Base-by-base conservation (phyloP, 2,888 invertebrate genomes). In the Pyrrhosoma nymphula region DNA sequence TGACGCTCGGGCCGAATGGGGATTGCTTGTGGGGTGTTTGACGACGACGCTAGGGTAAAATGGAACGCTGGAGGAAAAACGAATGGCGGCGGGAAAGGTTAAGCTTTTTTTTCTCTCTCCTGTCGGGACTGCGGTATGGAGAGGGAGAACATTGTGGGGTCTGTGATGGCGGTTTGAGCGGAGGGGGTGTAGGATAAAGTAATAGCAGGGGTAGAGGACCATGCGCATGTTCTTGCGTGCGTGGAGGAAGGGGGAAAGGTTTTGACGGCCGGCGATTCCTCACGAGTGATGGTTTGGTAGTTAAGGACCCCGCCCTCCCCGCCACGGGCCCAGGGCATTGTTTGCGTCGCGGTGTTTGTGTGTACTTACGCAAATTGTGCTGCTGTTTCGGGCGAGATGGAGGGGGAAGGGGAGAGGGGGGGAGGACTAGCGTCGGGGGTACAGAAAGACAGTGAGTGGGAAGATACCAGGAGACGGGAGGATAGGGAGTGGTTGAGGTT, bases 321-420 rank as follows among this genome's bases (percentile, higher is more conserved):
- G 20, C 16, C 60, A 60, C 20, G 90, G 91, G 14, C 39, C 39
- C 69, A n/a, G 56, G 35, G 39, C 18, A 55, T 69, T 93, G 93
- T 93, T 93, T 93, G 69, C 47, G 69, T n/a, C 93, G 23, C 93
- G 26, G 47, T 6, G 93, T 93, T 93, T 69, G n/a, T 93, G 93
- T 93, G 93, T 93, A 63, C 93, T 69, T 93, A 93, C 93, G 69
- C 93, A 93, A 93, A 93, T 93, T 93, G 69, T 93, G 69, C 91
- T 26, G 60, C 91, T 35, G 35, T 63, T 93, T 26, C 63, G 93
- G 60, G 91, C 47, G 47, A 26, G n/a, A 69, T 35, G 60, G 90
- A 16, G 63, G 30, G 20, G 39, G 35, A 91, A 26, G 63, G 4
- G 63, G 91, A 55, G 4, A 16, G 90, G 56, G 14, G 26, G 69